Conservation (phyloP, 1,140 invertebrate genomes). For the Scaptodrosophila lebanonensis region DNA sequence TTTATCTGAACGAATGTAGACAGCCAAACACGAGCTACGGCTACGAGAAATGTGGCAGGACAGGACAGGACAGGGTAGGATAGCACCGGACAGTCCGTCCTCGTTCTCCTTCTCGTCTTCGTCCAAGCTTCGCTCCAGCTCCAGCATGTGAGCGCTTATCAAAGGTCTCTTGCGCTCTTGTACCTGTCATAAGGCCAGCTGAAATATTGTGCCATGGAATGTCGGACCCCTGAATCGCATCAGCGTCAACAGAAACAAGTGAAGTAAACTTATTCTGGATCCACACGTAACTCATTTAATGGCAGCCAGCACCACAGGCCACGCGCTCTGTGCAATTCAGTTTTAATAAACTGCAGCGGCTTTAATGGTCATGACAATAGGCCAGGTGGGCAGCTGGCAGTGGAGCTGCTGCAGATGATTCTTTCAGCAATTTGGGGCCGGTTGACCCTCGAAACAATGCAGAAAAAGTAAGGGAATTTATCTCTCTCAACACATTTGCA, state of each 20-base stretch:
- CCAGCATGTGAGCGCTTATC: conserved; percentile 63
- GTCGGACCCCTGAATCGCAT: conserved; percentile 13
- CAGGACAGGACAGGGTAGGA: no score
- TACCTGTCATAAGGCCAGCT: conserved; percentile 70
- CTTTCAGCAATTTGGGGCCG: no score
- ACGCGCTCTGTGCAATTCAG: conserved; percentile 14
- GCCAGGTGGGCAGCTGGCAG: not conserved
- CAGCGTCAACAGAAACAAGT: conserved; percentile 16
- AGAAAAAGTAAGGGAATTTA: no score
- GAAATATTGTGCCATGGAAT: conserved; percentile 56
- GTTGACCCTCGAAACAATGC: no score
- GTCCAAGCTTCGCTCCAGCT: no score
- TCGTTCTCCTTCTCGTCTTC: no score
- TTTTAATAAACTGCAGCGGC: conserved; percentile 21
- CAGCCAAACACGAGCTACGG: conserved; percentile 13
- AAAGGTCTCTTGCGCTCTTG: conserved; percentile 55
- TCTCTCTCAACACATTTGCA: conserved; percentile 63
- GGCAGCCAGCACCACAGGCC: conserved; percentile 8
- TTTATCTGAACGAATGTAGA: conserved; percentile 62
- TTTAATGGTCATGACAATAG: no score
- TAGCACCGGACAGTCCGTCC: no score
- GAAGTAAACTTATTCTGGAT: not conserved
- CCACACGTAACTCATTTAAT: conserved; percentile 22
- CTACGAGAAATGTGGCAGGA: no score
- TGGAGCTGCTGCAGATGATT: not conserved